Conservation (phyloP, 2,113 vertebrate genomes). For the Ceuthmochares aereus region DNA sequence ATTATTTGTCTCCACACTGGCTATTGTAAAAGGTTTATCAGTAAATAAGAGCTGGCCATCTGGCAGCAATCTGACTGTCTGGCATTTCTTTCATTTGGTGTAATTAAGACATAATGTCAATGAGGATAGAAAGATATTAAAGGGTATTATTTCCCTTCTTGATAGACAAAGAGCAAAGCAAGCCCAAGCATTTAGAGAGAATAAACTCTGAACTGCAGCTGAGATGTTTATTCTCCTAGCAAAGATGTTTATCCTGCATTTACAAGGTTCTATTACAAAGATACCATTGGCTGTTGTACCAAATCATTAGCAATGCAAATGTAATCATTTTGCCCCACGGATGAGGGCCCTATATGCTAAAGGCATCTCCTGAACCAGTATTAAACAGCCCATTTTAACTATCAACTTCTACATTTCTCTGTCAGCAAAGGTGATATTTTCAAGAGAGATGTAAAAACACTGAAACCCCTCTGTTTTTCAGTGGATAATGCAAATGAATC, state of each 20-base stretch:
- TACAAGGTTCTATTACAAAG: conserved; percentile 65
- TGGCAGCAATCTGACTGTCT: conserved; percentile 77
- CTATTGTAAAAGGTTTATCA: conserved; percentile 80
- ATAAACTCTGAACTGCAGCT: conserved; percentile 77
- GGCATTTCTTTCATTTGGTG: conserved; percentile 73
- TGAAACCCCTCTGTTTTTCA: not conserved
- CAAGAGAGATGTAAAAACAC: not conserved
- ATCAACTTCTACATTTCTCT: not conserved
- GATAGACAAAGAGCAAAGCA: conserved; percentile 75
- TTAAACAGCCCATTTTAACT: conserved; percentile 16
- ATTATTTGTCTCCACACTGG: conserved; percentile 58
- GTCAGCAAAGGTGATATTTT: conserved; percentile 12
- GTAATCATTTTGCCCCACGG: conserved; percentile 42
- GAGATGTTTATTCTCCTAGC: conserved; percentile 75
- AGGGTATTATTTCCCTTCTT: conserved; percentile 78
- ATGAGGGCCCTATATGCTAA: conserved; percentile 33
- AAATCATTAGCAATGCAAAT: conserved; percentile 54
- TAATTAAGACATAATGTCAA: conserved; percentile 81
- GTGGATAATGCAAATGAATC: not conserved
- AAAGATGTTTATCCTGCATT: conserved; percentile 69
- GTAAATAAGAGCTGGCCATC: conserved; percentile 78
- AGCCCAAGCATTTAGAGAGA: conserved; percentile 75
- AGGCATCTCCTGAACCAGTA: conserved; percentile 27
- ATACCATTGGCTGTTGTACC: conserved; percentile 62
- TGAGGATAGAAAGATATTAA: conserved; percentile 78